Percentiles rank a stretch among this genome's conserved stretches.
Evolutionary conservation across 2,113 vertebrate species (phyloP).

Genomic region (Lutjanus erythropterus): DNA sequence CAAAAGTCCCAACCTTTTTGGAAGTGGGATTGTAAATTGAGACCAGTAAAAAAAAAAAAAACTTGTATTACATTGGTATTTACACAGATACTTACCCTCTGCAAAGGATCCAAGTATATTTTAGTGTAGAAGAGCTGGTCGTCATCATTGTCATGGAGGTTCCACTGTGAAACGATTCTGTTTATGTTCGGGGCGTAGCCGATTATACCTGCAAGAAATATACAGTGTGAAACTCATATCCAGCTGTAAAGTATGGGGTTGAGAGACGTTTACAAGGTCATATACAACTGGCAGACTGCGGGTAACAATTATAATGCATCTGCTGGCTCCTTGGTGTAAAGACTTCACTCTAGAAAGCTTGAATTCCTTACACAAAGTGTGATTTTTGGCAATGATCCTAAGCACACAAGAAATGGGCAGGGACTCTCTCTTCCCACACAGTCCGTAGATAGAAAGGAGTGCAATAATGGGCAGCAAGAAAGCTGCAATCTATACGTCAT

Average conservation of each 20-base stretch:
- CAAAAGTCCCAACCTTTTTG: too few species aligned
- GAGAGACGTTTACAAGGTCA: conserved; percentile 56
- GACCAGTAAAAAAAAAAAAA: too few species aligned
- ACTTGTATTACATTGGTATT: not conserved
- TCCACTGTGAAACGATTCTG: conserved; percentile 92
- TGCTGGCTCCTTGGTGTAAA: conserved; percentile 29
- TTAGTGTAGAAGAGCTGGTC: conserved; percentile 99
- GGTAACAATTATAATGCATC: conserved; percentile 61
- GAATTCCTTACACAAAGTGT: conserved; percentile 43
- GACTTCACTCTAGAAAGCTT: conserved; percentile 5
- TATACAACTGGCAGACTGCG: conserved; percentile 41
- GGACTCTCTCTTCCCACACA: conserved; percentile 50
- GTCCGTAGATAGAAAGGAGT: conserved; percentile 26
- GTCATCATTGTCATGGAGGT: conserved; percentile 96
- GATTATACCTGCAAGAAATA: conserved; percentile 90
- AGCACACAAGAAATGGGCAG: conserved; percentile 47
- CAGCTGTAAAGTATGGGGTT: conserved; percentile 53
- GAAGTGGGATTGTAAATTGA: too few species aligned
- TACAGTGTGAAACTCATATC: conserved; percentile 58
- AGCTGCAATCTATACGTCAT: conserved; percentile 32
- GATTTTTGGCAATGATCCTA: conserved; percentile 61
- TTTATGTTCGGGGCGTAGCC: conserved; percentile 91
- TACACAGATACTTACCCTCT: conserved; percentile 82
- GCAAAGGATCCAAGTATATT: conserved; percentile 91
- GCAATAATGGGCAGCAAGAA: conserved; percentile 12